These are phyloP conservation scores for Buceros bicornis DNA, from an alignment of 2,797 vertebrate species.

Conservation along the genomic window DNA sequence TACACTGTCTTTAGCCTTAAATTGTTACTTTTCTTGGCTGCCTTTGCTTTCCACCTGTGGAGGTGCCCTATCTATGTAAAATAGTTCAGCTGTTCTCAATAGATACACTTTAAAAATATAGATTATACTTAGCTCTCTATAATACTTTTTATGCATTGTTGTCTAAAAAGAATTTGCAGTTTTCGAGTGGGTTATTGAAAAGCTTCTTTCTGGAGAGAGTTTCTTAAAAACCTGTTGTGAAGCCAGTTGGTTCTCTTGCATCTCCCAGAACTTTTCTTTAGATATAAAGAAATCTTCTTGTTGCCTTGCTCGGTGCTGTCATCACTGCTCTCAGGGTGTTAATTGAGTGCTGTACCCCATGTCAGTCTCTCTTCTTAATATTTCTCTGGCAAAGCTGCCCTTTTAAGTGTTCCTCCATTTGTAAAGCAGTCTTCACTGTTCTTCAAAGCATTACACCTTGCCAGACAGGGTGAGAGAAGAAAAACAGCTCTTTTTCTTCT, in stretches of 20 bases:
- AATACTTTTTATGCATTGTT: not conserved
- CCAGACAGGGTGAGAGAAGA: not conserved
- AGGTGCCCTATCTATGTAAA: not conserved
- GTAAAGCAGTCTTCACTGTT: not conserved
- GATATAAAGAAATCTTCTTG: not conserved
- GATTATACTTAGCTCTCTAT: not conserved
- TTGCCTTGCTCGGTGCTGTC: not conserved
- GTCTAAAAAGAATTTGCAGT: fast-evolving
- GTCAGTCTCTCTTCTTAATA: not conserved
- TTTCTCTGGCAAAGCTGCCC: not conserved
- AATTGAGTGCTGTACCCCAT: not conserved
- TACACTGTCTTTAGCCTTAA: not conserved
- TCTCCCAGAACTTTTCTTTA: not conserved
- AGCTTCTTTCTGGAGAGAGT: not conserved
- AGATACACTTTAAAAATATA: not conserved
- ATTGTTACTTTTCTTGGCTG: not conserved
- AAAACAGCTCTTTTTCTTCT: not conserved
- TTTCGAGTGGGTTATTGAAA: not conserved
- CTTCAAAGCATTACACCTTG: not conserved
- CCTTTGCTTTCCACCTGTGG: not conserved
- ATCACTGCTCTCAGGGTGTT: not conserved
- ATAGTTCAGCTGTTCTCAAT: not conserved
- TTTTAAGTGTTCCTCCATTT: not conserved
- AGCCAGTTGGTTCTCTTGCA: not conserved
- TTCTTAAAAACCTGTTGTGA: not conserved